Conservation (phyloP, 2,888 invertebrate species). For the Anorthoa munda region DNA sequence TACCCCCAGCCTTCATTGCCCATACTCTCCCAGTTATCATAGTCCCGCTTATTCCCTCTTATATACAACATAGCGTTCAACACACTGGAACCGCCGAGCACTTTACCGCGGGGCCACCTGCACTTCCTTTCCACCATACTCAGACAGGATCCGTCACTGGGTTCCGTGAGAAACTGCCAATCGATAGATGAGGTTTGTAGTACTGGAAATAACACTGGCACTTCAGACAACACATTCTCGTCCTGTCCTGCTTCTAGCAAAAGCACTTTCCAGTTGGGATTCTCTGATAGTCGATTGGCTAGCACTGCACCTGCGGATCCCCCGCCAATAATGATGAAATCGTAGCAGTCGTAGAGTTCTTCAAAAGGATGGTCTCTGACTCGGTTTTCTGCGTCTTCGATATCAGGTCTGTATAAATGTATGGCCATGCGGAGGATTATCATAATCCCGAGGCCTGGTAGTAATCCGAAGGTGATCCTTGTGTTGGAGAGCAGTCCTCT, state of each 20-base stretch:
- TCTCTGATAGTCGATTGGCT: slow-evolving; percentile 95
- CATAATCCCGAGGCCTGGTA: slow-evolving; percentile 92
- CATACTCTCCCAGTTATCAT: slow-evolving; percentile 95
- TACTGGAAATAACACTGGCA: slow-evolving; percentile 93
- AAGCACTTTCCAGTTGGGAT: slow-evolving; percentile 93
- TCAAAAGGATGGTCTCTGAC: slow-evolving; percentile 90
- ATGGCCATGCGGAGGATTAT: slow-evolving; percentile 92
- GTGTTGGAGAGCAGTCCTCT: slow-evolving; percentile 90
- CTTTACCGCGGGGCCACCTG: slow-evolving; percentile 95
- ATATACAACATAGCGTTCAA: slow-evolving; percentile 97
- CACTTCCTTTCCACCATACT: slow-evolving; percentile 92
- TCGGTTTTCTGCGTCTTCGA: slow-evolving; percentile 92
- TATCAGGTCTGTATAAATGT: slow-evolving; percentile 92
- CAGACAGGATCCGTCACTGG: slow-evolving; percentile 92
- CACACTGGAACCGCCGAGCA: slow-evolving; percentile 95
- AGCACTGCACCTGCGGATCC: slow-evolving; percentile 96
- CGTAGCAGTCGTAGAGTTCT: slow-evolving; percentile 92
- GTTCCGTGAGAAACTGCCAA: slow-evolving; percentile 96
- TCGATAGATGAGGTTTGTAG: slow-evolving; percentile 94
- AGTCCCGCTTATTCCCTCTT: slow-evolving; percentile 95
- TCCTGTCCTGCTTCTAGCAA: slow-evolving; percentile 96
- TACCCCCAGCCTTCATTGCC: slow-evolving; percentile 96
- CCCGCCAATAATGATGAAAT: slow-evolving; percentile 95
- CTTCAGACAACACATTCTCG: slow-evolving; percentile 93
- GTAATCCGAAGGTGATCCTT: slow-evolving; percentile 92